Conservation (phyloP, 2,888 invertebrate species). For the Conistra vaccinii region DNA sequence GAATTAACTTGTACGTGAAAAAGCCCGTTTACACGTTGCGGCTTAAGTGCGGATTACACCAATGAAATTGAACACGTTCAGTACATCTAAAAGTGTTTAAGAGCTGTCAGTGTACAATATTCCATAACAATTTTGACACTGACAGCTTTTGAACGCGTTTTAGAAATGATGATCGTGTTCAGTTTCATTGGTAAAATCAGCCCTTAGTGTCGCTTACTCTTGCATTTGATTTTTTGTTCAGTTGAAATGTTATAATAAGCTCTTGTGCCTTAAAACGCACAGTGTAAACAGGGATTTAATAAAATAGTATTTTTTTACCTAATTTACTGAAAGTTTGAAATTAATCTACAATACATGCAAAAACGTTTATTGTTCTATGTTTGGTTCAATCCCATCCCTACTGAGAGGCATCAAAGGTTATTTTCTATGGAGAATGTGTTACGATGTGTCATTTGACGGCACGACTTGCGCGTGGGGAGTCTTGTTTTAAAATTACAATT, state of each 20-base stretch:
- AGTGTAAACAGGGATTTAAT: neutral
- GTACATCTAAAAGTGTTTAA: no score
- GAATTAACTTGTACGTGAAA: neutral
- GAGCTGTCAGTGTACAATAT: no score
- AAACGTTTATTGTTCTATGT: neutral
- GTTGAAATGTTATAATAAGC: neutral
- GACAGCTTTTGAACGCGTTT: no score
- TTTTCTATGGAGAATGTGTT: conserved; percentile 49
- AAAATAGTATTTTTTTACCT: no score
- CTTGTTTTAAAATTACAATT: conserved; percentile 65
- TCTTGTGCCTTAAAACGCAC: no score
- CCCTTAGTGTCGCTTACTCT: neutral
- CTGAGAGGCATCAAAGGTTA: conserved; percentile 22
- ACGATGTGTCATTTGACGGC: conserved; percentile 60
- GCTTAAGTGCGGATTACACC: no score
- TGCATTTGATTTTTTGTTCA: neutral
- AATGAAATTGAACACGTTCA: no score
- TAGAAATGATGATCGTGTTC: no score
- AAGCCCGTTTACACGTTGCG: neutral
- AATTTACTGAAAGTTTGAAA: no score
- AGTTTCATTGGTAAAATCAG: no score
- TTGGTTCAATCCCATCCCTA: conserved; percentile 8
- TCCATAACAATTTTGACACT: no score
- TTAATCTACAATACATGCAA: no score
- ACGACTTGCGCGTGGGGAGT: conserved; percentile 60